These are phyloP conservation scores for Melanotaenia trifasciata DNA, from an alignment of 2,797 vertebrate species.

Conservation along the genomic window DNA sequence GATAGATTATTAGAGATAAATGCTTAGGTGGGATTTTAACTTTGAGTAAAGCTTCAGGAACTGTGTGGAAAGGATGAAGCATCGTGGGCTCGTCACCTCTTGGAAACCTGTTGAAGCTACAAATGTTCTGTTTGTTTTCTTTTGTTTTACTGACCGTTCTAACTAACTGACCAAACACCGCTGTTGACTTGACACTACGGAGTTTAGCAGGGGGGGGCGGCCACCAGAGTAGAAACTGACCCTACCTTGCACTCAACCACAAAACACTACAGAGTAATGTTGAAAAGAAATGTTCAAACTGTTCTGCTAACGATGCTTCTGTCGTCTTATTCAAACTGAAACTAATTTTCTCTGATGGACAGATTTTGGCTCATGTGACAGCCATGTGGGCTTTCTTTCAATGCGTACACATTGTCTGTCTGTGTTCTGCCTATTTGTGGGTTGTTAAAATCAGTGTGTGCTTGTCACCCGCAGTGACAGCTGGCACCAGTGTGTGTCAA, in stretches of 20 bases:
- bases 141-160: slow-evolving; percentile 54
- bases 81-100: slow-evolving; percentile 49
- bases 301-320: not conserved
- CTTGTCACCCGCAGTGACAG: slow-evolving; percentile 40
- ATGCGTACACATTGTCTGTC: not conserved
- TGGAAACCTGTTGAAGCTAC: slow-evolving; percentile 51
- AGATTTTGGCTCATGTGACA: not conserved
- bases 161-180: slow-evolving; percentile 63
- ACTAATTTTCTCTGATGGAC: not conserved
- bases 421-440: not conserved
- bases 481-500: slow-evolving; percentile 39
- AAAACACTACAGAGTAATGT: not conserved
- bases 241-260: not conserved
- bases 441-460: slow-evolving; percentile 9
- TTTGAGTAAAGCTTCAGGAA: not conserved
- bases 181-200: slow-evolving; percentile 26
- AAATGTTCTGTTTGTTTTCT: slow-evolving; percentile 59
- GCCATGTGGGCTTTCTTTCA: not conserved
- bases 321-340: not conserved
- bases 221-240: slow-evolving; percentile 54
- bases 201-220: not conserved
- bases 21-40: not conserved
- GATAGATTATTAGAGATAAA: not conserved
- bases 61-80: slow-evolving; percentile 7
- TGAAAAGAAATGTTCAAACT: not conserved